Evolutionary conservation across 2,113 vertebrate genomes (phyloP).

Genomic region (Penelope pileata): DNA sequence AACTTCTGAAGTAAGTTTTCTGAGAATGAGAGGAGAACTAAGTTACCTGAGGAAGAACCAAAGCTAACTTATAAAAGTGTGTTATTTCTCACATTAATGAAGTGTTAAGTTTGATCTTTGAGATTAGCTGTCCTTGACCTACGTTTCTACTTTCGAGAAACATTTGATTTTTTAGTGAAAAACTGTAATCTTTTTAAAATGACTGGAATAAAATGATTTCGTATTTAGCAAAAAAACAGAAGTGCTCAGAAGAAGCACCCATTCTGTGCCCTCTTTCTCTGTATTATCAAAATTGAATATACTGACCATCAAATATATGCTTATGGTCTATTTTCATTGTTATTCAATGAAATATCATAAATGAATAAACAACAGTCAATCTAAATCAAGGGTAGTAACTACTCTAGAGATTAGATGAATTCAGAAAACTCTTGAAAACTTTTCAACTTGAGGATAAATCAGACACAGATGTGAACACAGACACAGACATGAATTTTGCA

Average conservation of each 20-base stretch:
- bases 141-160: not conserved
- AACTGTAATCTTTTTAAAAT: not conserved
- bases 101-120: not conserved
- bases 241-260: not conserved
- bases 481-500: not conserved
- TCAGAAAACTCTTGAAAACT: not conserved
- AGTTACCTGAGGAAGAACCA: not conserved
- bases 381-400: not conserved
- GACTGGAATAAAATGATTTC: not conserved
- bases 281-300: not conserved
- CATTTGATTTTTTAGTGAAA: fast-evolving
- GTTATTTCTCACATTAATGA: not conserved
- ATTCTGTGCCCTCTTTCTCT: not conserved
- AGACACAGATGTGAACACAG: not conserved
- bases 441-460: not conserved
- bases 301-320: not conserved
- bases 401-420: not conserved
- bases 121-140: not conserved
- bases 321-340: not conserved
- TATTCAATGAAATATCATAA: not conserved
- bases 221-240: not conserved
- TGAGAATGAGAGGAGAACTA: not conserved
- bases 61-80: not conserved
- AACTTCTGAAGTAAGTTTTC: not conserved
- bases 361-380: not conserved